Percentiles rank a stretch among this genome's conserved stretches.
These are phyloP conservation scores for Terrapene triunguis DNA, from an alignment of 2,113 vertebrate genomes.

Conservation along the genomic window DNA sequence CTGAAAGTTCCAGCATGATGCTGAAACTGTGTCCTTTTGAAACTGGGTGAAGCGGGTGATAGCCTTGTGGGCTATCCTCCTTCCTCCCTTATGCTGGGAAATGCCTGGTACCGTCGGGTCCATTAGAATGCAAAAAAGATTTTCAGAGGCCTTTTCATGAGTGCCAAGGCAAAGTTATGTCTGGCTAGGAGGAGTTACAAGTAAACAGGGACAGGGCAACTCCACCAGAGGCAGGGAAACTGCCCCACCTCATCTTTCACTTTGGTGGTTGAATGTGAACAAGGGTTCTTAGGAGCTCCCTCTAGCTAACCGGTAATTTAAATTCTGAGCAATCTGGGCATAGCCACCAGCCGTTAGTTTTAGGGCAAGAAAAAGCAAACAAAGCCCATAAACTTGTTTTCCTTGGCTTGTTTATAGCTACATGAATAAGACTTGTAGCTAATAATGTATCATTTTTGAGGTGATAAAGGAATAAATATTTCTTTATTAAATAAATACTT, in stretches of 20 bases:
- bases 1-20: not conserved
- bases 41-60: not conserved
- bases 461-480: not conserved
- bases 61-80: not conserved
- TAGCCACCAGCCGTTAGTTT: not conserved
- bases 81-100: not conserved
- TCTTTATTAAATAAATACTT: not conserved
- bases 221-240: not conserved
- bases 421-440: not conserved
- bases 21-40: not conserved
- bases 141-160: not conserved
- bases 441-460: not conserved
- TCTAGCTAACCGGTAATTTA: not conserved
- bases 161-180: not conserved
- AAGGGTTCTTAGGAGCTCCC: not conserved
- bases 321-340: not conserved
- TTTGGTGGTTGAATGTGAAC: not conserved
- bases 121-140: not conserved
- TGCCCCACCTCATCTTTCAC: not conserved
- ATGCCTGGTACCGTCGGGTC: not conserved
- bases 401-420: not conserved
- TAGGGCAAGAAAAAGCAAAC: not conserved
- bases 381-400: not conserved
- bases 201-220: not conserved
- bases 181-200: not conserved